Percentiles rank a stretch among this genome's conserved stretches.
phyloP scores from a whole-genome alignment of 2,113 vertebrate species.

The Sminthopsis crassicaudata region DNA sequence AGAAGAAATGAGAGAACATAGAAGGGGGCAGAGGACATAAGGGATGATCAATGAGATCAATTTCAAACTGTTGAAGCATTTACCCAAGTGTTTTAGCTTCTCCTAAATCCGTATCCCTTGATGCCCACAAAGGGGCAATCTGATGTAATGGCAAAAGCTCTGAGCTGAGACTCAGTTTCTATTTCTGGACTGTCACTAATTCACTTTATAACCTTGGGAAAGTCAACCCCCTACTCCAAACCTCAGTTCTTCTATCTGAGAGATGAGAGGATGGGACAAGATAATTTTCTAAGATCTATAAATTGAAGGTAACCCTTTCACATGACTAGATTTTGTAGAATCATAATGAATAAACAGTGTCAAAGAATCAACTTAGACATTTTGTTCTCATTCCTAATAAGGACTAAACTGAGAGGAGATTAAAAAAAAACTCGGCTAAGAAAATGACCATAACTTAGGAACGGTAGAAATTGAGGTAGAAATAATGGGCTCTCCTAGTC shows the following conservation, averaged over 20 bases:
- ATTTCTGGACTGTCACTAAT: neutral
- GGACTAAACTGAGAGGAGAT: neutral
- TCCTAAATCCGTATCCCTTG: neutral
- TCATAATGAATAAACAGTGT: neutral
- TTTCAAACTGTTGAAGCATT: neutral
- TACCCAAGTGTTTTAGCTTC: neutral
- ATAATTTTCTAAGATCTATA: neutral
- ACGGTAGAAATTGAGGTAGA: neutral
- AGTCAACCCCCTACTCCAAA: neutral
- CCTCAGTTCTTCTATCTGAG: neutral
- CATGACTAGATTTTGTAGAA: neutral
- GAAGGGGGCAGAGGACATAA: neutral
- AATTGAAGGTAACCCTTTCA: neutral
- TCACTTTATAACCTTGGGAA: neutral
- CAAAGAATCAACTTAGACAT: neutral
- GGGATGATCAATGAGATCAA: neutral
- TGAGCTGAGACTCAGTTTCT: neutral
- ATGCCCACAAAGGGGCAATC: neutral
- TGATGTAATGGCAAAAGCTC: neutral
- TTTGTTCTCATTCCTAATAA: constrained; percentile 13
- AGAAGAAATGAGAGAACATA: neutral
- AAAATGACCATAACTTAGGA: neutral
- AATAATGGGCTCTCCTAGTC: neutral
- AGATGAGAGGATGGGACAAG: neutral
- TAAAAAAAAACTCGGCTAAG: neutral